A percentile compares a stretch with the other conserved stretches of the same genome.
Conservation (phyloP, 2,888 invertebrate genomes). For the Nomada fabriciana region DNA sequence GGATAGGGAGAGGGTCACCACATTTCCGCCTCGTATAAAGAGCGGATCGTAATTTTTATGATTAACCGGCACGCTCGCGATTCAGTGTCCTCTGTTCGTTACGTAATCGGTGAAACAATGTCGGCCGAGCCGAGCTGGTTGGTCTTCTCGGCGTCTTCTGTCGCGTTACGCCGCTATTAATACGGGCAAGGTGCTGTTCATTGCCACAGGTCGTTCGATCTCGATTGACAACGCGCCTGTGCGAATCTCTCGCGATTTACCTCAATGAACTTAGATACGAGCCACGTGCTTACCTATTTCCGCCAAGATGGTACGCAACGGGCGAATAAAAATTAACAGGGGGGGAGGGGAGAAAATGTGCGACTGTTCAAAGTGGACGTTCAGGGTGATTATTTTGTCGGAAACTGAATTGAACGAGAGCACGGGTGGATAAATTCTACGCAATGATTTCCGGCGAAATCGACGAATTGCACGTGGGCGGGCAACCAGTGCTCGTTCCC, state of each 20-base stretch:
- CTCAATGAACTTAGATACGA: background rate
- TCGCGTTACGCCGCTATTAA: constrained; percentile 28
- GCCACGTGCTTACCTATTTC: background rate
- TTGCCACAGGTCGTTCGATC: background rate
- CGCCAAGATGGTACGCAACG: background rate
- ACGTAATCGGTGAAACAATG: constrained; percentile 26
- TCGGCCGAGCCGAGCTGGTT: too few species aligned
- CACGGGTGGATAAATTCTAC: background rate
- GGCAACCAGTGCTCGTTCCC: constrained; percentile 35
- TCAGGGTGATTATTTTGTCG: background rate
- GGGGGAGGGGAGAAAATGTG: background rate
- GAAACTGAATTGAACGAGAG: background rate
- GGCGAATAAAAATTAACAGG: background rate
- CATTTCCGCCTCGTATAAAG: constrained; percentile 2
- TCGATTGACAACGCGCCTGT: background rate
- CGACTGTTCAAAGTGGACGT: background rate
- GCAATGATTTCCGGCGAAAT: constrained; percentile 52
- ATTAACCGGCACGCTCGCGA: constrained; percentile 31
- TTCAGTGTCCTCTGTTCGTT: constrained; percentile 35
- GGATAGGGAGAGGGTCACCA: background rate
- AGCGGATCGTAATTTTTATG: constrained; percentile 23
- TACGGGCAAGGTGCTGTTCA: background rate
- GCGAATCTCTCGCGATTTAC: background rate
- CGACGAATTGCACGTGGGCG: constrained; percentile 43
- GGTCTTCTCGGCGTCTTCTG: constrained; percentile 1